A percentile compares a stretch with the other conserved stretches of the same genome.
These are phyloP conservation scores for Huso huso DNA, from an alignment of 2,797 vertebrate genomes.

Conservation along the genomic window DNA sequence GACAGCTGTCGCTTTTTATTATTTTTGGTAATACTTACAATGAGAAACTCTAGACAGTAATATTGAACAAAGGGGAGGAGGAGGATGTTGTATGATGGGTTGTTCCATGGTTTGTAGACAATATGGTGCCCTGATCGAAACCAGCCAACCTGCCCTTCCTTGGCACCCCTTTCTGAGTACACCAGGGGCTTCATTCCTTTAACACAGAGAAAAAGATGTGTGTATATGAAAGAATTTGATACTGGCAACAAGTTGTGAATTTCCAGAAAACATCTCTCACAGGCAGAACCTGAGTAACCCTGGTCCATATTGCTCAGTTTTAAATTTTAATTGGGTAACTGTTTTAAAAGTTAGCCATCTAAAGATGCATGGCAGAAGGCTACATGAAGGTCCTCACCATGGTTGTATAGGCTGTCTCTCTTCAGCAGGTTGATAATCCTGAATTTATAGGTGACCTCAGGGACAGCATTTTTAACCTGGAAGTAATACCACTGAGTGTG, in stretches of 20 bases:
- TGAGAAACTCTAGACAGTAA: no score
- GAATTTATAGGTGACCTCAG: conserved; percentile 10
- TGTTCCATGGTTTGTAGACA: conserved; percentile 9
- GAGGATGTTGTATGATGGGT: background rate
- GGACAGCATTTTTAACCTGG: background rate
- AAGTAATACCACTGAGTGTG: conserved; percentile 14
- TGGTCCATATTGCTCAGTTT: background rate
- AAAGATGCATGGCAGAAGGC: background rate
- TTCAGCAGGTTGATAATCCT: conserved; percentile 12
- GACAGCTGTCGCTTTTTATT: no score
- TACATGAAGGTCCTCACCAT: background rate
- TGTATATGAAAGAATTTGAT: no score
- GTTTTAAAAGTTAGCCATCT: no score
- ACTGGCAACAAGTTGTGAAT: no score
- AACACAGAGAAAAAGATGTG: no score
- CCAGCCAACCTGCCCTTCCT: background rate
- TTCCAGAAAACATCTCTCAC: background rate
- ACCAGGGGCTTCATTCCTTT: conserved; percentile 9
- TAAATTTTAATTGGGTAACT: background rate
- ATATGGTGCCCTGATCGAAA: conserved; percentile 11
- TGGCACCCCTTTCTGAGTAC: conserved; percentile 9
- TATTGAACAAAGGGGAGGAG: background rate
- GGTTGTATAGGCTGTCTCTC: conserved; percentile 8
- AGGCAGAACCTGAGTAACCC: background rate
- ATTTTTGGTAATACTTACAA: no score